phyloP scores from a whole-genome alignment of 92 coral and sea anemone genomes.

The Anthopleura xanthogrammica region DNA sequence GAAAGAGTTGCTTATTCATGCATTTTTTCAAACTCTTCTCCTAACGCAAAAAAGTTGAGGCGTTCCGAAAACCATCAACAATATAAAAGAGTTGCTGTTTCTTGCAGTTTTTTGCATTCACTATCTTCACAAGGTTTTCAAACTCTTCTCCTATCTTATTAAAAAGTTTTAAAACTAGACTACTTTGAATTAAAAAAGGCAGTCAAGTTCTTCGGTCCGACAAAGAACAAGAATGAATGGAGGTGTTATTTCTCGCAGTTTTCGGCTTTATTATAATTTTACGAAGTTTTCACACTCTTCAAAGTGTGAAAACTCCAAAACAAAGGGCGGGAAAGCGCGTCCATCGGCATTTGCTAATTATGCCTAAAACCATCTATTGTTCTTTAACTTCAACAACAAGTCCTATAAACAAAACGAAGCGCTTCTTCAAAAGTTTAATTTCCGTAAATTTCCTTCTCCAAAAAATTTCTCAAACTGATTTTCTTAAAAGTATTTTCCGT shows the following conservation, averaged over 20 bases:
- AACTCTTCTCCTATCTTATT: no score
- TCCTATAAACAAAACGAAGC: background rate
- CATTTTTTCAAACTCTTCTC: no score
- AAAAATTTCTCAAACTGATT: background rate
- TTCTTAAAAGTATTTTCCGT: background rate
- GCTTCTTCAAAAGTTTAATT: background rate
- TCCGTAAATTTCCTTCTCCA: background rate
- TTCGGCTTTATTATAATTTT: background rate
- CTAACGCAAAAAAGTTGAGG: no score
- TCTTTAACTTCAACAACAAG: background rate
- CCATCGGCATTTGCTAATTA: slow-evolving; percentile 2
- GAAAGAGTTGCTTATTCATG: no score
- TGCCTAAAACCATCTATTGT: background rate
- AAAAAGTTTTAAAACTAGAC: no score
- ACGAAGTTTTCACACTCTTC: background rate
- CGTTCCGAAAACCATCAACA: no score
- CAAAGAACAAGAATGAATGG: background rate
- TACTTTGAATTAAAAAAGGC: no score
- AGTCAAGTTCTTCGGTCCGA: background rate
- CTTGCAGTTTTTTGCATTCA: no score
- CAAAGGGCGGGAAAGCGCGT: background rate
- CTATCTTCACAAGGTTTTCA: no score
- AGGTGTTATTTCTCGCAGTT: background rate
- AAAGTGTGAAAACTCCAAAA: background rate
- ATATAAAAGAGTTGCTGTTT: no score